Evolutionary conservation across 2,888 invertebrate species (phyloP).

Genomic region (Trissoscelio sp.): DNA sequence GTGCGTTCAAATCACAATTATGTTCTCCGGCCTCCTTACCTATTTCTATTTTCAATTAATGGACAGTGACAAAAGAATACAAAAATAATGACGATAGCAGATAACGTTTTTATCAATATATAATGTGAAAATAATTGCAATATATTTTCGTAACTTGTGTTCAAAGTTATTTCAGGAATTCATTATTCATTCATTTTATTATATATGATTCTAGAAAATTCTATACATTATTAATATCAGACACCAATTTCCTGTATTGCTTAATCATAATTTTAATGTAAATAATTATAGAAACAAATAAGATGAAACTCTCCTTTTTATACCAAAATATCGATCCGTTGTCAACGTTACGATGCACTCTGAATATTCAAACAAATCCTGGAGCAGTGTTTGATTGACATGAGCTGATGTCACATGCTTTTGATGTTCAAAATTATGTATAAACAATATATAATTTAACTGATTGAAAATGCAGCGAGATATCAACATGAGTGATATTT

Average conservation of each 20-base stretch:
- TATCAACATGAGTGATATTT: conserved; percentile 45
- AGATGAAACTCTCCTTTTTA: background rate
- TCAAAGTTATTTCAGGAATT: no score
- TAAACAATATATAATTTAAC: background rate
- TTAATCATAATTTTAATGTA: no score
- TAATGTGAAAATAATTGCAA: conserved; percentile 50
- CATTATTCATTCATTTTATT: no score
- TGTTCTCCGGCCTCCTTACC: conserved; percentile 35
- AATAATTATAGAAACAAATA: no score
- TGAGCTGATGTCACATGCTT: background rate
- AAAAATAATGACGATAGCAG: conserved; percentile 20
- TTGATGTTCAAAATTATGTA: no score
- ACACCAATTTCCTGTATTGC: no score
- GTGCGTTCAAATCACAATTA: conserved; percentile 9
- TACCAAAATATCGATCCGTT: conserved; percentile 47
- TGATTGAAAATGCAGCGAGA: background rate
- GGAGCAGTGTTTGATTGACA: conserved; percentile 14
- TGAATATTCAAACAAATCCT: conserved; percentile 38
- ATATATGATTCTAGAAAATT: no score
- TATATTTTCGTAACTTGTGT: background rate
- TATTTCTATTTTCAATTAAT: conserved; percentile 30
- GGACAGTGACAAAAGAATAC: conserved; percentile 17
- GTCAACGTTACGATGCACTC: conserved; percentile 41
- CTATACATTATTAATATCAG: no score
- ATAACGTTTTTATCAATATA: conserved; percentile 18